Base-by-base conservation (phyloP, 2,113 vertebrate species). In the Kryptolebias marmoratus region DNA sequence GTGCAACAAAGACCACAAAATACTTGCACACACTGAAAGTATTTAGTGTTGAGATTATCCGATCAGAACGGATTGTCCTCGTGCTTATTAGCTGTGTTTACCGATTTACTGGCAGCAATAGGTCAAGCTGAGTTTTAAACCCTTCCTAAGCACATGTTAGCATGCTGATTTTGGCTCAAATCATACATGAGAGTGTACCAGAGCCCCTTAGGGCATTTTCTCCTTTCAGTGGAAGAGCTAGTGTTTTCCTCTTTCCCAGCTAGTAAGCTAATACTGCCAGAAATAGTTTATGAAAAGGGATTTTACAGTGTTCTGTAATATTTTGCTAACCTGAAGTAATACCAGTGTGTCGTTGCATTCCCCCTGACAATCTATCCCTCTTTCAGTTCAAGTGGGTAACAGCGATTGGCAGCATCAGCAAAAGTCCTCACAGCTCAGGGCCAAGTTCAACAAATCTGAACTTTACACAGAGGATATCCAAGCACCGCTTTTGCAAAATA, bases 61-160 rank as follows among this genome's bases (percentile, higher is more conserved):
- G 36, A 44, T 16, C 67, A 61, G 27, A 31, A 47, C 44, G 61
- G 60, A 50, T 63, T 63, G 54, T 59, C 55, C 55, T 44, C 39
- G 42, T 56, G 45, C n/a, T 62, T 47, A 55, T 45, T 55, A 48
- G 50, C 57, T 68, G 54, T 66, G 63, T 45, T 75, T 62, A 75
- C 22, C 31, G 28, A 54, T 52, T 71, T 55, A 15, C 49, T 62
- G 58, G 27, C 54, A 61, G 52, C 27, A 57, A 42, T 2, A 62
- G 32, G 32, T 61, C 57, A 44, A 61, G 47, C 57, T 42, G 14
- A 18, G 56, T 52, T 60, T 39, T 28, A 42, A 30, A 47, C 16
- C 58, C 16, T 45, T 54, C 6, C 36, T 55, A 57, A 39, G 22
- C 0, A 0, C 49, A n/a, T 50, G 7, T n/a, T 48, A 6, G 30